phyloP scores from a whole-genome alignment of 1,140 invertebrate genomes.

The Drosophila rhopaloa region DNA sequence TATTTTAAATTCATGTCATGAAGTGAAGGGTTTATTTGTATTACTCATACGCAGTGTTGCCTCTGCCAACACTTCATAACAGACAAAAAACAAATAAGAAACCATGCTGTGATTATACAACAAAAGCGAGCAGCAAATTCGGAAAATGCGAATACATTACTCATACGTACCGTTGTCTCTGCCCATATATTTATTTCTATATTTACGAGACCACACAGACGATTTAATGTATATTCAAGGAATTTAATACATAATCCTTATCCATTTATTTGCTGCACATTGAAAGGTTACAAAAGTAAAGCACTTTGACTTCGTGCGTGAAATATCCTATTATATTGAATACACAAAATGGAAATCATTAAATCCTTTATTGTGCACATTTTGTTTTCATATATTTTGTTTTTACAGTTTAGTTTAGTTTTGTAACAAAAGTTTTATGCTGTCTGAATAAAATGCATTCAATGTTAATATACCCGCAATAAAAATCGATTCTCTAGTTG shows the following conservation, averaged over 20 bases:
- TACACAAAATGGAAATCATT: constrained; percentile 6
- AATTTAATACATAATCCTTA: not conserved
- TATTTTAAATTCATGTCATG: no score
- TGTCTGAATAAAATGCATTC: not conserved
- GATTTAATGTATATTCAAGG: not conserved
- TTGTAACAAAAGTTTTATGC: constrained; percentile 2
- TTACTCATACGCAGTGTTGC: no score
- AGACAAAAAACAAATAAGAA: no score
- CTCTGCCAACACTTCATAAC: no score
- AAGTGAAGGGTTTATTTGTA: no score
- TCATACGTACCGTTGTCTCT: not conserved
- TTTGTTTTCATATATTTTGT: not conserved
- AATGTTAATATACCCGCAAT: constrained; percentile 11
- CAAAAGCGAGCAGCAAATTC: no score
- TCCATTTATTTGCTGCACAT: not conserved
- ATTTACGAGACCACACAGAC: not conserved
- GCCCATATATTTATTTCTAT: not conserved
- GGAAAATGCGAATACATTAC: not conserved
- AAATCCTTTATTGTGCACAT: not conserved
- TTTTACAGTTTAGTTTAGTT: constrained; percentile 3
- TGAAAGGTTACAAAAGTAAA: not conserved
- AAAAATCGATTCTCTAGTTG: constrained; percentile 16
- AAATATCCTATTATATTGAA: constrained; percentile 4
- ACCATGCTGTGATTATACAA: no score
- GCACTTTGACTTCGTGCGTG: not conserved